Base-by-base conservation (phyloP, 2,888 invertebrate species). In the Phasia obesa region DNA sequence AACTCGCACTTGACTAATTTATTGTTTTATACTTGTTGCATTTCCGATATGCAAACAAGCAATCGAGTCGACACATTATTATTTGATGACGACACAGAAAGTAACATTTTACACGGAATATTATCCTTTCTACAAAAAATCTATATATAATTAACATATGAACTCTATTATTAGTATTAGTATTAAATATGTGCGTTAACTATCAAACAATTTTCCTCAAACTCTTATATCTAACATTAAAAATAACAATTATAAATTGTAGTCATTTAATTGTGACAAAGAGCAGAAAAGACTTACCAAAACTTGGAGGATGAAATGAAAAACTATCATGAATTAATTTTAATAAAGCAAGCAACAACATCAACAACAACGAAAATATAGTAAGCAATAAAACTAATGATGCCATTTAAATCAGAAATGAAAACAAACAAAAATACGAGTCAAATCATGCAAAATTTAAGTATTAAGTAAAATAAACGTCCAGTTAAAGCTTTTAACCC, bases 401-500 rank as follows among this genome's bases (percentile, higher is more conserved):
- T 83, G 83, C 60, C 79, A 79, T 75, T 79, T 60, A 79, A 79
- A 79, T 75, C 70, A 38, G 69, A 77, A 77, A 77, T 69, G 60
- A 77, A 77, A 70, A 69, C 60, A 70, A 77, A 69, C 60, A 31
- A 77, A 77, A 77, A 77, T 69, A 23, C 47, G 19, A 65, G 51
- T 51, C 62, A 62, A 73, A 55, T 65, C 35, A 57, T 53, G 57
- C 15, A 67, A 17, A 23, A n/a, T n/a, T n/a, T 23, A 60, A 53
- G 44, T 55, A 11, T 25, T 17, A 60, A 55, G 25, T 65, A 57
- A 83, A 83, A 83, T 78, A 83, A 79, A 83, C 83, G 83, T 75
- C 70, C 75, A 83, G 83, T 79, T 83, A 83, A 83, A 79, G 83
- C 79, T 83, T 83, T 83, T 79, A 83, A 83, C 83, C 83, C 83